Base-by-base conservation (phyloP, 2,797 vertebrate species). In the Neomorphus geoffroyi region DNA sequence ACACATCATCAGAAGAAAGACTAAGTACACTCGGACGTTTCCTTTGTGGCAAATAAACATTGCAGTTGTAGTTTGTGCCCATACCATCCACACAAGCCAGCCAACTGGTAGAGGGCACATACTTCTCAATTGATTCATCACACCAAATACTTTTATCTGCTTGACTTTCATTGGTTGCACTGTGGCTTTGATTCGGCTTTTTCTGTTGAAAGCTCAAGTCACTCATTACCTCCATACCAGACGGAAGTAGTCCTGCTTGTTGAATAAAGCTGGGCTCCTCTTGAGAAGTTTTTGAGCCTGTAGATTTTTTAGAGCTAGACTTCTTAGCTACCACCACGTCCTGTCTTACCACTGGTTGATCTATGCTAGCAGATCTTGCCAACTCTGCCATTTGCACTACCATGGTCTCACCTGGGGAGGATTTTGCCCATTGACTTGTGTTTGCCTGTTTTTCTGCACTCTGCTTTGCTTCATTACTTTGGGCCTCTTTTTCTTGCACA, bases 1-100 rank as follows among this genome's bases (percentile, higher is more conserved):
- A 97, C 85, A 53, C 32, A 24, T 98, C 97, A 62, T 97, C 95
- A 64, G 97, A 98, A 57, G 97, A 97, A 27, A 97, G 74, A 83
- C 95, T 97, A 33, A 98, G 89, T 23, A 97, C 71, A 62, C 95
- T 97, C 62, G 10, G 95, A 39, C 10, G 73, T 84, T 96, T 97
- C 65, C 78, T 94, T 90, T 87, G 96, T 35, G 96, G 92, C 74
- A 97, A 61, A 45, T 91, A 91, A 37, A 79, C 21, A 6, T 96
- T 61, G 0, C 91, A 93, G 64, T 75, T 75, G 17, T 85, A 96
- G n/a, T 62, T 96, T 39, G 89, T 10, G 30, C 96, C 80, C 46
- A 80, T 35, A 10, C 45, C 79, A 32, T 95, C 96, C 75, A 97
- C 54, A 37, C 86, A 92, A 84, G 95, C 82, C 85, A 97, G 32